Conservation (phyloP, 2,888 invertebrate genomes). For the Chalcosyrphus nemorum region DNA sequence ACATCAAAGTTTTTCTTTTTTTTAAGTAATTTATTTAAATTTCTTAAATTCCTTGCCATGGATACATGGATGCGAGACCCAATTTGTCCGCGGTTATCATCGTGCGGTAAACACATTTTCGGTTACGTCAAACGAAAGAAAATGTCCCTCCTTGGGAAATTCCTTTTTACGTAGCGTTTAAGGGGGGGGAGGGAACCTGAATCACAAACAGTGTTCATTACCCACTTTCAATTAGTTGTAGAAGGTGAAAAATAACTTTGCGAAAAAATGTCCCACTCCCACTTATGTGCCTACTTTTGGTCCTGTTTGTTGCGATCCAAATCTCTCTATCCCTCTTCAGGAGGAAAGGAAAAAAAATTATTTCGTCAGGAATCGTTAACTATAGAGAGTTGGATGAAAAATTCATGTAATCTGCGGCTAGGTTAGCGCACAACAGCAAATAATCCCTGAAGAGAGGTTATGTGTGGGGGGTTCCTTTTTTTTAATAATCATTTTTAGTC, state of each 20-base stretch:
- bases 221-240: conserved; percentile 40
- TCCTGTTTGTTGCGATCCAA: conserved; percentile 9
- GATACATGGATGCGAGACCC: conserved; percentile 6
- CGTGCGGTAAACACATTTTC: conserved; percentile 3
- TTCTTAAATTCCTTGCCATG: conserved; percentile 3
- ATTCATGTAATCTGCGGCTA: conserved; percentile 46
- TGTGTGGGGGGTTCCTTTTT: not conserved
- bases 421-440: not conserved
- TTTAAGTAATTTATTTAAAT: conserved; percentile 27
- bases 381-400: conserved; percentile 26
- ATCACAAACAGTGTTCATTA: conserved; percentile 7
- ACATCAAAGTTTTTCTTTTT: conserved; percentile 19
- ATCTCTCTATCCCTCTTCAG: too few species aligned
- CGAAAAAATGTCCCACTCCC: not conserved
- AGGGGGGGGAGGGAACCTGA: not conserved
- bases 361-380: conserved; percentile 34
- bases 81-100: conserved; percentile 46
- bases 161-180: conserved; percentile 1
- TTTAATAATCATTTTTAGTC: conserved; percentile 7
- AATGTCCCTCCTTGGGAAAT: conserved; percentile 3
- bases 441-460: conserved; percentile 37
- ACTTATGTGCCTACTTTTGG: not conserved
- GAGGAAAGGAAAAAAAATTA: conserved; percentile 11
- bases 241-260: conserved; percentile 23
- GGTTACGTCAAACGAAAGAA: not conserved